phyloP scores from a whole-genome alignment of 2,888 invertebrate species.

The Tachina lurida region DNA sequence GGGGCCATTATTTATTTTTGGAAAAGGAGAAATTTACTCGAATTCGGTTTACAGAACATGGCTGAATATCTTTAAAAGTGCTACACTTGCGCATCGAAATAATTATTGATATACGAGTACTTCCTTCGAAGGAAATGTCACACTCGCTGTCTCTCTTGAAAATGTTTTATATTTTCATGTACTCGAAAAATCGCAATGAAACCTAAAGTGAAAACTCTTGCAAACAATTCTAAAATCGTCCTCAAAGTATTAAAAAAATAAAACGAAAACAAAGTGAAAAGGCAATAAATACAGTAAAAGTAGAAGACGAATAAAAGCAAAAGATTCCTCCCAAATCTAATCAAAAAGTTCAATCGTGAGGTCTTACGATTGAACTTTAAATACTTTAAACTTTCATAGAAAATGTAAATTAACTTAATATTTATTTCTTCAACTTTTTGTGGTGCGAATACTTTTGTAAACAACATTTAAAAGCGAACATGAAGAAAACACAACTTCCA shows the following conservation, averaged over 20 bases:
- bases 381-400: background rate
- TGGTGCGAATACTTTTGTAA: conserved; percentile 8
- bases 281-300: conserved; percentile 5
- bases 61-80: too few species aligned
- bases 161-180: too few species aligned
- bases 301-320: background rate
- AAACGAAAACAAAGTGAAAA: background rate
- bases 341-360: conserved; percentile 45
- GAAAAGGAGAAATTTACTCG: too few species aligned
- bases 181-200: background rate
- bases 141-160: too few species aligned
- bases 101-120: too few species aligned
- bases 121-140: too few species aligned
- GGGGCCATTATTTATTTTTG: too few species aligned
- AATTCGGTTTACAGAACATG: too few species aligned
- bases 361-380: conserved; percentile 34
- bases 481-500: conserved; percentile 15
- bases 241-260: conserved; percentile 51
- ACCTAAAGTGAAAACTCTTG: conserved; percentile 17
- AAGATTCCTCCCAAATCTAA: conserved; percentile 4
- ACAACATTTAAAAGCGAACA: conserved; percentile 27
- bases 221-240: conserved; percentile 28
- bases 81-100: too few species aligned
- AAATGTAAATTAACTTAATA: conserved; percentile 24
- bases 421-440: conserved; percentile 22